Evolutionary conservation across 92 coral and sea anemone species (phyloP).

Genomic region (Muricea muricata): DNA sequence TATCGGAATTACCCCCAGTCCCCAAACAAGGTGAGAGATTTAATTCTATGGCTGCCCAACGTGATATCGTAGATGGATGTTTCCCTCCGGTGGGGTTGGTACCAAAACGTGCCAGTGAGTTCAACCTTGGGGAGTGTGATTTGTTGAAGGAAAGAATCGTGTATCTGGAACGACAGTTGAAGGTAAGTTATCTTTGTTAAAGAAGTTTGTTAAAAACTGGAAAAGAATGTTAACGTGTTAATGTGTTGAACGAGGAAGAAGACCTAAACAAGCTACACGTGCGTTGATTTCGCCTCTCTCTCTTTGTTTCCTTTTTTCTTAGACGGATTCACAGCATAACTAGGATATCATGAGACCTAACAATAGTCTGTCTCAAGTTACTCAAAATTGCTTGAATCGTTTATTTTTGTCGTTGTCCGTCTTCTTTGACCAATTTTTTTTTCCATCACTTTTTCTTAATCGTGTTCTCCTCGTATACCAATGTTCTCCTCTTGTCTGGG

Average conservation of each 20-base stretch:
- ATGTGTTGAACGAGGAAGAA: too few relatives aligned
- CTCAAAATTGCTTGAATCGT: too few relatives aligned
- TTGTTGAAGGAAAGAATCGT: constrained; percentile 84
- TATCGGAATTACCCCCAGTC: constrained; percentile 1
- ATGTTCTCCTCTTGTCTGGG: not conserved
- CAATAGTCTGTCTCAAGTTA: too few relatives aligned
- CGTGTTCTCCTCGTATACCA: too few relatives aligned
- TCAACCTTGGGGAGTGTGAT: constrained; percentile 90
- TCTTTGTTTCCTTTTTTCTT: too few relatives aligned
- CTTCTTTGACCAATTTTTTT: not conserved
- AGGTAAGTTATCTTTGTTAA: constrained; percentile 60
- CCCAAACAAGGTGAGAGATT: not conserved
- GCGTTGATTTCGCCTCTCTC: too few relatives aligned
- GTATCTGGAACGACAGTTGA: constrained; percentile 89
- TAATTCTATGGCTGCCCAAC: constrained; percentile 38
- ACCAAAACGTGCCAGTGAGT: constrained; percentile 79
- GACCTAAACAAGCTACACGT: too few relatives aligned
- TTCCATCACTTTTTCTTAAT: not conserved
- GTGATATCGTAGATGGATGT: constrained; percentile 36
- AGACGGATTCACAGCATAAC: too few relatives aligned
- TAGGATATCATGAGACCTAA: too few relatives aligned
- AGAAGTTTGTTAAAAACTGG: not conserved
- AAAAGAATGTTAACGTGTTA: too few relatives aligned
- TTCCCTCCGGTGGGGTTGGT: constrained; percentile 92
- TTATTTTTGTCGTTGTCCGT: too few relatives aligned